Conservation (phyloP, 2,888 invertebrate species). For the Hofmannophila pseudospretella region DNA sequence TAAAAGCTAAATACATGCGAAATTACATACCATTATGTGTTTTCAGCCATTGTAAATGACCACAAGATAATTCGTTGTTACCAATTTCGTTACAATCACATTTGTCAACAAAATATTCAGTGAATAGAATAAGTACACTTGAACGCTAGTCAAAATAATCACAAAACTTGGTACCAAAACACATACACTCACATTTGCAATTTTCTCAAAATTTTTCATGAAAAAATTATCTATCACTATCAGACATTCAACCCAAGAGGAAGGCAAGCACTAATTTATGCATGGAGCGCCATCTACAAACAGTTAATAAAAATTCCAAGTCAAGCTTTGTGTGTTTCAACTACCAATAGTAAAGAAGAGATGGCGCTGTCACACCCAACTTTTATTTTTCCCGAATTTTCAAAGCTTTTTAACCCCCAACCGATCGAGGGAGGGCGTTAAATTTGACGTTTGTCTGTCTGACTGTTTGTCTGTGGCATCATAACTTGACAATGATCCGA, state of each 20-base stretch:
- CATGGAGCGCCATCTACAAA: slow-evolving; percentile 43
- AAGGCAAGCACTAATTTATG: slow-evolving; percentile 21
- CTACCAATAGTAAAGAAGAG: neutral
- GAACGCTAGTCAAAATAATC: slow-evolving; percentile 12
- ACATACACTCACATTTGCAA: slow-evolving; percentile 23
- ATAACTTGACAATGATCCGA: too few species aligned
- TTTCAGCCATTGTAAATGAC: slow-evolving; percentile 23
- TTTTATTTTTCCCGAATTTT: too few species aligned
- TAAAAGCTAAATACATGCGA: neutral
- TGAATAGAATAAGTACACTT: slow-evolving; percentile 17
- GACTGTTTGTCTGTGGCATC: too few species aligned
- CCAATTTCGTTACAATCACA: slow-evolving; percentile 19
- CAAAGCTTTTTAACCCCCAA: too few species aligned
- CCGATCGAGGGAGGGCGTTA: too few species aligned
- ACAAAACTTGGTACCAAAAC: slow-evolving; percentile 23
- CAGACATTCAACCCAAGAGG: slow-evolving; percentile 59
- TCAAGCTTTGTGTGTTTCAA: neutral
- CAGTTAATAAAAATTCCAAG: neutral
- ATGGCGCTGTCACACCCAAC: neutral
- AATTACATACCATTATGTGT: slow-evolving; percentile 11
- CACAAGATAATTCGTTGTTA: slow-evolving; percentile 19
- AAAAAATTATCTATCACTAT: slow-evolving; percentile 42
- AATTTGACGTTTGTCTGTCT: too few species aligned
- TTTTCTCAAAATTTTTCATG: slow-evolving; percentile 34
- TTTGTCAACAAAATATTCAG: slow-evolving; percentile 10